Evolutionary conservation across 2,113 vertebrate genomes (phyloP), one percentile per base, ranked within the genome.

Genomic region (Daboia siamensis): DNA sequence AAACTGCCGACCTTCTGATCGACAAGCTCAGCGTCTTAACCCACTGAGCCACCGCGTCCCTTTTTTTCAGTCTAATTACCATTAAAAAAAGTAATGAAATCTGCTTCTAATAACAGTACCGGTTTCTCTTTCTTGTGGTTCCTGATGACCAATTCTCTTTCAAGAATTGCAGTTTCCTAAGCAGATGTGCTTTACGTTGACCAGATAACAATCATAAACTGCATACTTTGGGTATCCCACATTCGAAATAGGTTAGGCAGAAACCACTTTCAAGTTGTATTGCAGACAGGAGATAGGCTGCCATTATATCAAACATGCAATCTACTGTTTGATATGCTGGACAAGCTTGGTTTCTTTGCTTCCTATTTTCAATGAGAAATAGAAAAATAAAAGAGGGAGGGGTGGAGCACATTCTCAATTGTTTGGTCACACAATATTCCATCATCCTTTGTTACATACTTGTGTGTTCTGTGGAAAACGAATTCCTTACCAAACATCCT

Each of bases 41-140:
- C n/a, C n/a, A n/a, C n/a, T n/a, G n/a, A n/a, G n/a, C n/a, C n/a
- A n/a, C n/a, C n/a, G n/a, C n/a, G n/a, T n/a, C n/a, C n/a, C n/a
- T n/a, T 93, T 92, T 92, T 95, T 90, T 93, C 86, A 94, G 93
- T 92, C 95, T 95, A 90, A 95, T 89, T 1, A 0, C 0, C 93
- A 86, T 93, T 93, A 90, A 89, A 51, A 94, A 94, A 59, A 88
- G 91, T 12, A 87, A 0, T 88, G 90, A n/a, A 90, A 0, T 0
- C 48, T 93, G 69, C 33, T 57, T 0, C 39, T 1, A 94, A 61
- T 0, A 0, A 80, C 69, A 44, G 54, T 4, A 59, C 17, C 11
- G 0, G 84, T 55, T 61, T 91, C 91, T 84, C 86, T 10, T 2
- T 88, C 64, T 90, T 57, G 54, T 69, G 69, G 51, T 86, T 89